Conservation (phyloP, 1,140 invertebrate genomes). For the Acromyrmex charruanus region DNA sequence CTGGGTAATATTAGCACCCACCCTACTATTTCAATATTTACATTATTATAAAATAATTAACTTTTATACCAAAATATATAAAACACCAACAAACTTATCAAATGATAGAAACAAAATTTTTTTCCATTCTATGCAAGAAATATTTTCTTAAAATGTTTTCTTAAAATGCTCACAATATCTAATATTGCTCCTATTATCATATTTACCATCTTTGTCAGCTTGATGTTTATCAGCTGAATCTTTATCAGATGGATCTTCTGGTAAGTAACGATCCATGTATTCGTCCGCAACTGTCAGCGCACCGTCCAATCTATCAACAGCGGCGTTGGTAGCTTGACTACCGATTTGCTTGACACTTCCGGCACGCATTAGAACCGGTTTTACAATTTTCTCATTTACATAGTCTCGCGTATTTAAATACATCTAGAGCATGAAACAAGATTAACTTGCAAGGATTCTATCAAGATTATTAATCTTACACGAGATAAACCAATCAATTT, state of each 20-base stretch:
- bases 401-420: constrained; percentile 92
- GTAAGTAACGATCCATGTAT: constrained; percentile 93
- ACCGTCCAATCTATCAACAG: constrained; percentile 90
- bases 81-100: no score
- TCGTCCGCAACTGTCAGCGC: constrained; percentile 92
- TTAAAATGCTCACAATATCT: no score
- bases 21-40: no score
- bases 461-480: constrained; percentile 26
- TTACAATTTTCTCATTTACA: constrained; percentile 89
- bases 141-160: no score
- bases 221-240: constrained; percentile 79
- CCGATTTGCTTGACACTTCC: constrained; percentile 93
- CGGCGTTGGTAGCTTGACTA: constrained; percentile 90
- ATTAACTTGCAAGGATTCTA: background rate
- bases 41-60: no score
- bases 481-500: background rate
- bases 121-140: no score
- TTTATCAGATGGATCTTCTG: constrained; percentile 88
- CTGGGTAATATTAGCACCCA: no score
- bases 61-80: no score
- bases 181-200: background rate
- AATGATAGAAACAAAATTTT: no score
- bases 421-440: constrained; percentile 87
- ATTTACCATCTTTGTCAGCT: constrained; percentile 87
- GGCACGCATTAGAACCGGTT: constrained; percentile 90